These are phyloP conservation scores for Edolisoma coerulescens DNA, from an alignment of 2,113 vertebrate species.

Conservation along the genomic window DNA sequence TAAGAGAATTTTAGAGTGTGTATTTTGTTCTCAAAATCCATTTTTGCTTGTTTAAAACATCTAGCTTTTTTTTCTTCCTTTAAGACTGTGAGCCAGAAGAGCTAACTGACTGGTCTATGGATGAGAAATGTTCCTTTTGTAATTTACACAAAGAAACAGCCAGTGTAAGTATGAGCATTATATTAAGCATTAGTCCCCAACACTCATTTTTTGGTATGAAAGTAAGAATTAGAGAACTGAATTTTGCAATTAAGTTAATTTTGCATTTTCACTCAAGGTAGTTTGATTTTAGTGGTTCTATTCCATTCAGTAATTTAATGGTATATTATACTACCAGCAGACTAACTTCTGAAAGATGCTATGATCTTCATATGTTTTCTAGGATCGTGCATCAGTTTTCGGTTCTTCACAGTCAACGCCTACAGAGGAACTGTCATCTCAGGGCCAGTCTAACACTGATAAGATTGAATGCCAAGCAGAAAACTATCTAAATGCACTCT, in stretches of 20 bases:
- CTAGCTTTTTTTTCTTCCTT: constrained; percentile 52
- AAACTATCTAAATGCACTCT: constrained; percentile 97
- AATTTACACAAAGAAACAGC: constrained; percentile 92
- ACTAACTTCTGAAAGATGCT: not conserved
- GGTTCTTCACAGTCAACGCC: constrained; percentile 89
- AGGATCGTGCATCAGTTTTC: constrained; percentile 84
- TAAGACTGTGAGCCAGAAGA: constrained; percentile 98
- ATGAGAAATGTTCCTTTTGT: constrained; percentile 94
- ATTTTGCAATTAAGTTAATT: not conserved
- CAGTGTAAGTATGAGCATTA: constrained; percentile 82
- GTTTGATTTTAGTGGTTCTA: not conserved
- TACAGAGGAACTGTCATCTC: constrained; percentile 91
- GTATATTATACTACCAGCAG: not conserved
- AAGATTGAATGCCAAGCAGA: constrained; percentile 95
- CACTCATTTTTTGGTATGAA: not conserved
- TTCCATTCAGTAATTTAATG: not conserved
- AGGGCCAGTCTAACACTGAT: constrained; percentile 90
- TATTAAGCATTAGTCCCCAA: not conserved
- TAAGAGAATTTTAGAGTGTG: not conserved
- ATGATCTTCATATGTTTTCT: constrained; percentile 34
- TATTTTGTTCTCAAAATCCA: constrained; percentile 12
- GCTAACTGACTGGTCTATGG: constrained; percentile 93
- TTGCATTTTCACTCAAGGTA: not conserved
- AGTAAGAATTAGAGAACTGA: not conserved
- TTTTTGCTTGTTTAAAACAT: constrained; percentile 66